phyloP scores from a whole-genome alignment of 2,797 vertebrate genomes.

The Vipera latastei region DNA sequence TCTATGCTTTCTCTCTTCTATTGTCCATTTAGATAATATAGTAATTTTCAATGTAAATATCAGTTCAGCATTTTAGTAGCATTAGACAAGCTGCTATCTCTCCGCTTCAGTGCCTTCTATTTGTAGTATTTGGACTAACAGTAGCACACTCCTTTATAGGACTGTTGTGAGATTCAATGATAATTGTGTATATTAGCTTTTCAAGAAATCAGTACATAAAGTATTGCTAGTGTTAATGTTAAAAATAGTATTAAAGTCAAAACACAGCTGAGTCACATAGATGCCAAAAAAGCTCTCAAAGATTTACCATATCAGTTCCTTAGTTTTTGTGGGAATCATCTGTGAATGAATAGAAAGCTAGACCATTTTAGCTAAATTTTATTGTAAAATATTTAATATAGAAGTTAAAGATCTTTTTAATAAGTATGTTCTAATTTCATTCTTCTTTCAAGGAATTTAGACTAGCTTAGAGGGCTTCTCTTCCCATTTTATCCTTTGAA shows the following conservation, averaged over 20 bases:
- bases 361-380: background rate
- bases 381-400: background rate
- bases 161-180: background rate
- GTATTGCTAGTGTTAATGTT: background rate
- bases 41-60: background rate
- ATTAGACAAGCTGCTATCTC: background rate
- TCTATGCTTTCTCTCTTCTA: background rate
- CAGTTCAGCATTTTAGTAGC: background rate
- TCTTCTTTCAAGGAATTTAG: background rate
- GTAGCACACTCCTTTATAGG: background rate
- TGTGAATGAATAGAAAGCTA: background rate
- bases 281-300: background rate
- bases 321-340: background rate
- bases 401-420: background rate
- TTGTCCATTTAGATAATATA: background rate
- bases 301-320: background rate
- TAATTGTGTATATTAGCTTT: background rate
- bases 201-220: background rate
- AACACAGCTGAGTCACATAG: background rate
- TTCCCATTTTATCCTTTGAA: background rate
- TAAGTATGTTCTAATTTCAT: background rate
- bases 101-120: background rate
- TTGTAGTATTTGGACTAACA: background rate
- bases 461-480: background rate
- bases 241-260: background rate